Evolutionary conservation across 2,888 invertebrate species (phyloP), one percentile per base, ranked within the genome.

Genomic region (Charanyca ferruginea): DNA sequence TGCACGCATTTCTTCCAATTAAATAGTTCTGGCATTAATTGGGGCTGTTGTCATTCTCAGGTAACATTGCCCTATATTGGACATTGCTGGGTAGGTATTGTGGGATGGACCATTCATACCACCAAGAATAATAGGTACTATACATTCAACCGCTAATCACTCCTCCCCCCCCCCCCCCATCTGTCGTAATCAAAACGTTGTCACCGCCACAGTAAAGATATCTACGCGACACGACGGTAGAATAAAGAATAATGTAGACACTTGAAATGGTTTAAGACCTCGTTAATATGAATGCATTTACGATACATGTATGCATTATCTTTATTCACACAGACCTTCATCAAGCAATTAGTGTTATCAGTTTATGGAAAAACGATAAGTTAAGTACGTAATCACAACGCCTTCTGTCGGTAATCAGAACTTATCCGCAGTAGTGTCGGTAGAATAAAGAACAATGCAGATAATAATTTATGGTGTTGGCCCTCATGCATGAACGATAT

Each of bases 401-500:
- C 16, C 3, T 7, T 4, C 3, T 11, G 11, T 13, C 0, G 11
- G 18, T 59, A 11, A 20, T 59, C 18, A 32, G 18, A 23, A 44
- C 4, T 9, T 64, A 16, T 7, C 28, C 28, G 16, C 9, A 5
- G 38, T 16, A 38, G 3, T n/a, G 25, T 25, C 16, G 9, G 9
- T 62, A 44, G 16, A 32, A 9, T 11, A 32, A 16, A 23, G 11
- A 8, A 20, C 13, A 23, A 49, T 66, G 16, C 11, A 63, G 41
- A 49, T 45, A 16, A 38, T 38, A 3, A 16, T 38, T 38, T 16
- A 51, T 20, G 23, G 53, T 25, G 32, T 42, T 48, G 25, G 25
- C 3, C 38, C 3, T 41, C n/a, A 49, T 42, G 18, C 18, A 18
- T 11, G 6, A 48, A 42, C 18, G 8, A 62, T 25, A 49, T 22